Evolutionary conservation across 2,797 vertebrate species (phyloP).

Genomic region (Enteromius afrohamiltoni): DNA sequence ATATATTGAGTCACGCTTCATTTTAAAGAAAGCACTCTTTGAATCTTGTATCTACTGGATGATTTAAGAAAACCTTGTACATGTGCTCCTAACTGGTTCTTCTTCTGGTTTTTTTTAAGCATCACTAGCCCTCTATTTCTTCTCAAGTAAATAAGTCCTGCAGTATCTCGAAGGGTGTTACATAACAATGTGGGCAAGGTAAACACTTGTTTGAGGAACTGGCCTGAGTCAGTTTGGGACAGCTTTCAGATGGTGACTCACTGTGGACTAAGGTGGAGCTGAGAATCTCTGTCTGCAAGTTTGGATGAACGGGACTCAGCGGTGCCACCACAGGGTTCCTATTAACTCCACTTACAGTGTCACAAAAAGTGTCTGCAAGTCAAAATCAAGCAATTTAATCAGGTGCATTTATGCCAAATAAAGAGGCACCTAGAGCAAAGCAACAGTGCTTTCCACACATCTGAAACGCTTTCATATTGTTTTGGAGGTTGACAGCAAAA

Average conservation of each 20-base stretch:
- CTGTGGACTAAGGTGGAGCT: background rate
- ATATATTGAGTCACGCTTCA: background rate
- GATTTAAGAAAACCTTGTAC: conserved; percentile 2
- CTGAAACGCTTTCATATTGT: background rate
- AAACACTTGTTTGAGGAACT: conserved; percentile 24
- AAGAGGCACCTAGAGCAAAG: background rate
- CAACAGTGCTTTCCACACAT: background rate
- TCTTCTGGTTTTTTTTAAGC: background rate
- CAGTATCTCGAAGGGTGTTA: background rate
- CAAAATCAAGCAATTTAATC: background rate
- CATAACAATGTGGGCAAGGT: background rate
- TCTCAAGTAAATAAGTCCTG: conserved; percentile 3
- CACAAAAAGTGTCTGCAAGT: background rate
- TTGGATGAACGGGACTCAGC: background rate
- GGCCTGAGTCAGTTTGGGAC: background rate
- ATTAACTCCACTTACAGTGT: background rate
- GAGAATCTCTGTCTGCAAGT: background rate
- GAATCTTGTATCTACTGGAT: background rate
- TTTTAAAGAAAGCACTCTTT: background rate
- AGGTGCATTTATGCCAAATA: background rate
- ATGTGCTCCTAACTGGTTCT: background rate
- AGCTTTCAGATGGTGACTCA: conserved; percentile 21
- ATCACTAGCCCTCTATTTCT: background rate
- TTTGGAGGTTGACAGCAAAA: background rate
- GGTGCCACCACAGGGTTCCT: background rate